A percentile compares a stretch with the other conserved stretches of the same genome.
phyloP scores from a whole-genome alignment of 2,888 invertebrate genomes.

The Drosophila yooni region DNA sequence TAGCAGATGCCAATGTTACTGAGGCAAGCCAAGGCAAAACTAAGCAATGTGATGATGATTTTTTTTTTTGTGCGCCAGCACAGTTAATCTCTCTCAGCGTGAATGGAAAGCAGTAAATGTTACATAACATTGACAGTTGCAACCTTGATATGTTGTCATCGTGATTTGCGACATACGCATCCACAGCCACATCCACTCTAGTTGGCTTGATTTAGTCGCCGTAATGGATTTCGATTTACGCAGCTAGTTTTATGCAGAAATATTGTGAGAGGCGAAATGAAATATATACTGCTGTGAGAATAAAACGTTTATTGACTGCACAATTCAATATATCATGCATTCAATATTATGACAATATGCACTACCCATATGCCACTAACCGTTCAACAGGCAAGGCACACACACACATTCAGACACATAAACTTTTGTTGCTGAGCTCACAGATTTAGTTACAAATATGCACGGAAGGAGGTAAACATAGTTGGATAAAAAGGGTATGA shows the following conservation, averaged over 20 bases:
- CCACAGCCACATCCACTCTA: neutral
- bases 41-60: conserved; percentile 40
- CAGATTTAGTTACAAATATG: conserved; percentile 68
- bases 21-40: conserved; percentile 17
- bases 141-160: conserved; percentile 14
- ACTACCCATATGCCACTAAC: conserved; percentile 45
- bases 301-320: conserved; percentile 79
- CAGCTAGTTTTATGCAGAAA: conserved; percentile 29
- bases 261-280: conserved; percentile 31
- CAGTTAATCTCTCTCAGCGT: neutral
- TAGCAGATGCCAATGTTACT: conserved; percentile 30
- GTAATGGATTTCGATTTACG: conserved; percentile 22
- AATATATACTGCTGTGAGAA: conserved; percentile 72
- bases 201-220: conserved; percentile 20
- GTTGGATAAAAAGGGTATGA: neutral
- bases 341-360: conserved; percentile 79
- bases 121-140: conserved; percentile 19
- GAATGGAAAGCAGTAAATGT: conserved; percentile 7
- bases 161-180: neutral
- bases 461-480: conserved; percentile 5
- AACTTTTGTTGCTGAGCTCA: conserved; percentile 55
- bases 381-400: conserved; percentile 41
- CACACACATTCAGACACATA: conserved; percentile 36
- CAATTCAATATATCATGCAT: conserved; percentile 80
- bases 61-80: neutral